Conservation (phyloP, 2,113 vertebrate species). For the Gallinago undulata region DNA sequence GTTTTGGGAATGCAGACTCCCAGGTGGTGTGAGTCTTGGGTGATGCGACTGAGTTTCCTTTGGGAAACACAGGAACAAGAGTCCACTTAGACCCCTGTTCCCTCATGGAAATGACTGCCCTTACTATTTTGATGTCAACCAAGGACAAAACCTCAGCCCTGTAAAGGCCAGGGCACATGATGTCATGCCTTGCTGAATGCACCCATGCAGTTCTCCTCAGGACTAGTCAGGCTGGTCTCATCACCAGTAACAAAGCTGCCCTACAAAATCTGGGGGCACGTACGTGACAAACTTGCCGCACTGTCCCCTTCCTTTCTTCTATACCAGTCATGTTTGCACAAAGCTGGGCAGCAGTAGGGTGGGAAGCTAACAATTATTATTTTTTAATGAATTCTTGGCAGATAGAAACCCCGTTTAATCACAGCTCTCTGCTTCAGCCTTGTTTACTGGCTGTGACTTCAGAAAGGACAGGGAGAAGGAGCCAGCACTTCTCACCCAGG, state of each 20-base stretch:
- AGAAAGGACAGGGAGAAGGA: not conserved
- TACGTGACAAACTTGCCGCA: not conserved
- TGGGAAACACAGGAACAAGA: not conserved
- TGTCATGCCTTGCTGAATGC: not conserved
- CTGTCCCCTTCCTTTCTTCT: not conserved
- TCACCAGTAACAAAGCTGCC: not conserved
- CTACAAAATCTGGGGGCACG: not conserved
- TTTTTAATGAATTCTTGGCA: conserved; percentile 43
- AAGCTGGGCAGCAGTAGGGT: not conserved
- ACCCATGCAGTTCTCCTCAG: not conserved
- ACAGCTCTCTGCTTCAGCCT: not conserved
- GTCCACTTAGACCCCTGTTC: not conserved
- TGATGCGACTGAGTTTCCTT: not conserved
- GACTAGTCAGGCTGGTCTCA: not conserved
- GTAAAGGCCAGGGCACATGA: not conserved
- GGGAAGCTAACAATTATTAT: not conserved
- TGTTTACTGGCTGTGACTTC: not conserved
- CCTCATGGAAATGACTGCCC: not conserved
- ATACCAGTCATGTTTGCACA: not conserved
- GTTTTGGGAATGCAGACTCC: not conserved
- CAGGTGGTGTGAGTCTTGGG: not conserved
- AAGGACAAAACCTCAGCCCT: not conserved
- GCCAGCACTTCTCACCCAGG: conserved; percentile 23
- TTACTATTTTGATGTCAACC: not conserved
- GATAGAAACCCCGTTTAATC: not conserved